Conservation (phyloP, 2,888 invertebrate species). For the Pollenia angustigena region DNA sequence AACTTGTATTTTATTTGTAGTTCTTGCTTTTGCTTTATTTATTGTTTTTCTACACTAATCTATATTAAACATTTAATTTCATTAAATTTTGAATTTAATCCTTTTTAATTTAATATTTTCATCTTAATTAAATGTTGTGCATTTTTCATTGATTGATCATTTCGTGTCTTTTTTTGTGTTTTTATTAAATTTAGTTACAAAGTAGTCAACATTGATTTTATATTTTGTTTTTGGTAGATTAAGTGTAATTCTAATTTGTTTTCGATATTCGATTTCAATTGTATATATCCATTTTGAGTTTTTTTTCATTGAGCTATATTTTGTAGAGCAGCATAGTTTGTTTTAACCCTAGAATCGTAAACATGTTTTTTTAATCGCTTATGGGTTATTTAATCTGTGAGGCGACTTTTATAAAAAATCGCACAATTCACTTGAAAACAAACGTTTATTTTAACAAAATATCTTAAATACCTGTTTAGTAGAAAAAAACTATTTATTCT, state of each 20-base stretch:
- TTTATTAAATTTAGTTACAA: not conserved
- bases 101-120: slow-evolving; percentile 29
- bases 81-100: slow-evolving; percentile 19
- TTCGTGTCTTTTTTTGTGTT: slow-evolving; percentile 7
- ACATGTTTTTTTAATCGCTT: too few species aligned
- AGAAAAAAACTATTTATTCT: too few species aligned
- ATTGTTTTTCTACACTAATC: slow-evolving; percentile 34
- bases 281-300: slow-evolving; percentile 15
- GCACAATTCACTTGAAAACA: too few species aligned
- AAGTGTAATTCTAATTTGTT: not conserved
- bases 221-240: slow-evolving; percentile 6
- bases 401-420: too few species aligned
- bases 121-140: slow-evolving; percentile 66
- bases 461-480: too few species aligned
- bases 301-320: slow-evolving; percentile 23
- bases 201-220: not conserved
- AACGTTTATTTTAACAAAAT: too few species aligned
- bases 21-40: slow-evolving; percentile 61
- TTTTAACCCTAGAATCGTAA: too few species aligned
- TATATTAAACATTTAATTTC: slow-evolving; percentile 15
- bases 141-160: slow-evolving; percentile 53
- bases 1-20: slow-evolving; percentile 42
- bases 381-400: too few species aligned
- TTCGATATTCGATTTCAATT: not conserved
- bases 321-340: slow-evolving; percentile 32